A percentile compares a stretch with the other conserved stretches of the same genome.
Conservation (phyloP, 2,797 vertebrate genomes). For the Myotis vivesi region DNA sequence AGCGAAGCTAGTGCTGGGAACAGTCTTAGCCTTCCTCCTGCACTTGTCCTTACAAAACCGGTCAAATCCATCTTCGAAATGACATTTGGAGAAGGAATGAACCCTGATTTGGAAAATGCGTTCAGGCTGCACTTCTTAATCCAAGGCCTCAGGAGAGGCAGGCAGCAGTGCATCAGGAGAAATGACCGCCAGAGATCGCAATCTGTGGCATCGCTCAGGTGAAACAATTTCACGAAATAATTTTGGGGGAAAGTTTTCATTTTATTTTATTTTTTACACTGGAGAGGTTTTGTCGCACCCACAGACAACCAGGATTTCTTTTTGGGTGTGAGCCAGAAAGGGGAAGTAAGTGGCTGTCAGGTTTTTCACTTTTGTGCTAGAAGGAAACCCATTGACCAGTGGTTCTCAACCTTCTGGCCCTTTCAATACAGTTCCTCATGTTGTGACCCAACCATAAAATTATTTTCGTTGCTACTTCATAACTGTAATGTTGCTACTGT, state of each 20-base stretch:
- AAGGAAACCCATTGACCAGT: background rate
- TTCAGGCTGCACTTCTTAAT: background rate
- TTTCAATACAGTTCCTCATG: no score
- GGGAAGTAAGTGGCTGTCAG: background rate
- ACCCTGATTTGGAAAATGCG: background rate
- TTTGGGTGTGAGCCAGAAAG: slow-evolving; percentile 22
- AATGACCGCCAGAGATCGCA: background rate
- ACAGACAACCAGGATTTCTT: slow-evolving; percentile 4
- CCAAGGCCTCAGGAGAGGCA: background rate
- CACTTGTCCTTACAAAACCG: background rate
- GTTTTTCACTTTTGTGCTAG: background rate
- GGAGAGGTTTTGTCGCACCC: slow-evolving; percentile 16
- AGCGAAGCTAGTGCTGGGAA: no score
- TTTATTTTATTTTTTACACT: slow-evolving; percentile 4
- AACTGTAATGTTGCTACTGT: no score
- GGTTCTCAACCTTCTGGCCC: no score
- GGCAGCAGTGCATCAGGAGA: background rate
- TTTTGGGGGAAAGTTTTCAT: background rate
- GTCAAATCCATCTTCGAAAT: background rate
- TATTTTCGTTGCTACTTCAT: no score
- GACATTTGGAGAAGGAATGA: background rate
- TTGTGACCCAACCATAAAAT: no score
- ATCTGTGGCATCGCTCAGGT: background rate
- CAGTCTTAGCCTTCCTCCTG: background rate
- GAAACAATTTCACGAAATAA: slow-evolving; percentile 35